phyloP scores from a whole-genome alignment of 2,797 vertebrate genomes.

The Danio kyathit region DNA sequence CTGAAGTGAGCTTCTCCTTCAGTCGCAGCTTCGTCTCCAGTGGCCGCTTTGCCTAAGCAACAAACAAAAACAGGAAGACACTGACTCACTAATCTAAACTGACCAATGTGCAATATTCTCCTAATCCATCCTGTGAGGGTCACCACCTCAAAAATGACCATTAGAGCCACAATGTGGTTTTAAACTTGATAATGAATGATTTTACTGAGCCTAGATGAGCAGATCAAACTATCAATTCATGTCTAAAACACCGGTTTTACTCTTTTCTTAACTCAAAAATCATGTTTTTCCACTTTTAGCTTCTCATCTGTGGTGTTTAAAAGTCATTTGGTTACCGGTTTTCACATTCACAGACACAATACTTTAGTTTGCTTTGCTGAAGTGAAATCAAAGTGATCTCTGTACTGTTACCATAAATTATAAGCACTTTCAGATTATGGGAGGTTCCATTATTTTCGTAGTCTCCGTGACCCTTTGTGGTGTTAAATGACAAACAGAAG shows the following conservation, averaged over 20 bases:
- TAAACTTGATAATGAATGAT: neutral
- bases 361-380: neutral
- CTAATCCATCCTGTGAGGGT: conserved; percentile 46
- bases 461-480: neutral
- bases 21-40: conserved; percentile 95
- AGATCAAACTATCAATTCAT: neutral
- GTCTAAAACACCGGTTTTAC: neutral
- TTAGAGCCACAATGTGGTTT: conserved; percentile 9
- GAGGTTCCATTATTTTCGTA: conserved; percentile 1
- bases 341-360: neutral
- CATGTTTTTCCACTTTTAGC: neutral
- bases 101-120: conserved; percentile 74
- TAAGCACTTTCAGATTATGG: conserved; percentile 34
- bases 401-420: neutral
- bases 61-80: neutral
- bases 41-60: conserved; percentile 89
- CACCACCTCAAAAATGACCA: conserved; percentile 10
- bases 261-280: neutral
- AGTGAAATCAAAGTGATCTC: neutral
- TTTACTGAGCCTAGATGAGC: neutral
- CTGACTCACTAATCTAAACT: conserved; percentile 38
- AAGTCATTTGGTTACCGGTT: neutral
- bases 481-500: neutral
- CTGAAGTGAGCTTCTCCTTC: conserved; percentile 91
- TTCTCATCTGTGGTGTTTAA: neutral